Percentiles rank a stretch among this genome's conserved stretches.
Evolutionary conservation across 1,140 invertebrate species (phyloP).

Genomic region (Apis dorsata): DNA sequence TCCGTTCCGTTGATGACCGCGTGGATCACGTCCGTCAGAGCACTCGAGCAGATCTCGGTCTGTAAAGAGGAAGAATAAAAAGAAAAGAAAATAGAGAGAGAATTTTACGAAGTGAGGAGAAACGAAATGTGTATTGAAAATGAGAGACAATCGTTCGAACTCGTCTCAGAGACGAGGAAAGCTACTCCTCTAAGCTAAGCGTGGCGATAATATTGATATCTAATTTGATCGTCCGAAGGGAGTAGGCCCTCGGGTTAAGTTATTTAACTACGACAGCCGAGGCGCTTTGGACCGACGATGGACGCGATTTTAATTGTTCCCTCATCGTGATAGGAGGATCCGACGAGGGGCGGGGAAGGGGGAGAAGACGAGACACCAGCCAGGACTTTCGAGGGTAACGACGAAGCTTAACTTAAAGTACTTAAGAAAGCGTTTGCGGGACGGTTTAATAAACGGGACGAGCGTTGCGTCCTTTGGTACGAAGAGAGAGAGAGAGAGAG

Average conservation of each 20-base stretch:
- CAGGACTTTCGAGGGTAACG: constrained; percentile 60
- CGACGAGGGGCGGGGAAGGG: not conserved
- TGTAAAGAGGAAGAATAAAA: constrained; percentile 73
- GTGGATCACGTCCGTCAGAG: constrained; percentile 94
- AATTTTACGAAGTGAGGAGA: too few relatives aligned
- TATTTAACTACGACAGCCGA: not conserved
- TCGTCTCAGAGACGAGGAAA: not conserved
- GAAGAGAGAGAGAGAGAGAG: not conserved
- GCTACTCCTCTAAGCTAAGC: not conserved
- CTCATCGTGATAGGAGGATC: constrained; percentile 21
- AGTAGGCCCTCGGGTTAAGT: not conserved
- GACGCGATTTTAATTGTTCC: constrained; percentile 58
- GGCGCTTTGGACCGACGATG: constrained; percentile 5
- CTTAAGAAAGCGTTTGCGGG: constrained; percentile 64
- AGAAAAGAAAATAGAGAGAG: not conserved
- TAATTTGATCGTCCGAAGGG: not conserved
- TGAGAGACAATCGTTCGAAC: too few relatives aligned
- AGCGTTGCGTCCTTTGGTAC: constrained; percentile 36
- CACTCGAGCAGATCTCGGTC: constrained; percentile 94
- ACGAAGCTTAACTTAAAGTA: constrained; percentile 66
- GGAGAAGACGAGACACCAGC: constrained; percentile 12
- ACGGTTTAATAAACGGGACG: constrained; percentile 65
- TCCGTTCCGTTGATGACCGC: constrained; percentile 96
- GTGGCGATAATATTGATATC: constrained; percentile 1
- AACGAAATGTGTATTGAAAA: too few relatives aligned